Base-by-base conservation (phyloP, 2,888 invertebrate species). In the Acrobasis consociella region DNA sequence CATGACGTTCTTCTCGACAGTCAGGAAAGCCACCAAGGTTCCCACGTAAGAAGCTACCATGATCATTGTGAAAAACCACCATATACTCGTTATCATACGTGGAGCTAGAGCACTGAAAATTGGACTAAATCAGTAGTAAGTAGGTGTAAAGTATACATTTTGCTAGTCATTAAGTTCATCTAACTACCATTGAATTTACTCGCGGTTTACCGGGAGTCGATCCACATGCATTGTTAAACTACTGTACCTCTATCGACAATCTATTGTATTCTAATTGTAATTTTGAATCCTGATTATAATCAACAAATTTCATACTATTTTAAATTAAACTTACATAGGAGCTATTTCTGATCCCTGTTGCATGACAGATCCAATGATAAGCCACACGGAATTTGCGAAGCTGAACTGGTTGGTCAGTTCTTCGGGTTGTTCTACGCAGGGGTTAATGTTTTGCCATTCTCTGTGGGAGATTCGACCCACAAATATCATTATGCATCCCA, bases 31-130 rank as follows among this genome's bases (percentile, higher is more conserved):
- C 2, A 98, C 97, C 71, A 98, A 90, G 77, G 98, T 98, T 52
- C 98, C 98, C 0, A 97, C 97, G 78, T 98, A 98, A 0, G 97
- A 97, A 0, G 96, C 95, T 0, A 96, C 95, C 93, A 97, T 96
- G 68, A 97, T 97, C 76, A 97, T 93, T 0, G 97, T 97, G 79
- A 98, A 98, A 80, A 97, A 97, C 96, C 97, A 97, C 97, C 97
- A 97, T 9, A 95, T 94, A 60, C 97, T 96, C 0, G 97, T 97
- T 22, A 97, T 95, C 83, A 97, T 95, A 66, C 98, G 94, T 0
- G 98, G 98, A 0, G 97, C 98, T 60, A 96, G 94, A 0, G 97
- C 97, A 74, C 97, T 97, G 84, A 60, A 88, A 85, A 56, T 49
- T 16, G 64, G 49, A 62, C 11, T 39, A 17, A 39, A 52, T 38